Conservation (phyloP, 2,888 invertebrate species). For the Phengaris alcon region DNA sequence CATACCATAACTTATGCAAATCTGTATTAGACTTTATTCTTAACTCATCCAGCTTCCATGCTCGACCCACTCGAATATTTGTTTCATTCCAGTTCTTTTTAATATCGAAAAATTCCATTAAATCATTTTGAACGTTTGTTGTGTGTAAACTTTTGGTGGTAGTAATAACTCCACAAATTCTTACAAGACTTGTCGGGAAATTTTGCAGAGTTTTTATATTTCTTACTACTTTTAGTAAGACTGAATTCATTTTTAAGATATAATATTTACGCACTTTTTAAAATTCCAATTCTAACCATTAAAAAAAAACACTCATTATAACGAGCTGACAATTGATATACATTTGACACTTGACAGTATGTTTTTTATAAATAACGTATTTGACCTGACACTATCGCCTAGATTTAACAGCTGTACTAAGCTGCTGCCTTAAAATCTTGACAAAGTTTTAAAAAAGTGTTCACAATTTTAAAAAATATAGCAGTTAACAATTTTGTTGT, state of each 20-base stretch:
- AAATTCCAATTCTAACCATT: not conserved
- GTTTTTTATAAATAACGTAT: too few species aligned
- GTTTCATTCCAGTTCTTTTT: slow-evolving; percentile 89
- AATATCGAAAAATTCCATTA: slow-evolving; percentile 94
- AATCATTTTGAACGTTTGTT: slow-evolving; percentile 63
- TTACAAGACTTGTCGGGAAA: slow-evolving; percentile 46
- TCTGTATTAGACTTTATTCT: slow-evolving; percentile 96
- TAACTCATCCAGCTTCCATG: slow-evolving; percentile 94
- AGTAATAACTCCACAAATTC: slow-evolving; percentile 36
- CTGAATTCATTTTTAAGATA: slow-evolving; percentile 14
- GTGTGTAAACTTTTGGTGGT: slow-evolving; percentile 51
- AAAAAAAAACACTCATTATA: not conserved
- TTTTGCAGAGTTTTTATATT: not conserved
- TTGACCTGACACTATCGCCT: too few species aligned
- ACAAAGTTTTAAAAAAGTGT: too few species aligned
- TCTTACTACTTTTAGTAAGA: slow-evolving; percentile 1
- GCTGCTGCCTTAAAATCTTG: too few species aligned
- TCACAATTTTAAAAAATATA: too few species aligned
- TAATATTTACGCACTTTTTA: not conserved
- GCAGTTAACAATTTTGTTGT: too few species aligned
- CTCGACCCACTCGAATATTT: slow-evolving; percentile 88
- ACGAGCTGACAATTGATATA: too few species aligned
- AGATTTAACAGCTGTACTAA: too few species aligned
- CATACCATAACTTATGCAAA: slow-evolving; percentile 97
- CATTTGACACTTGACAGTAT: not conserved